Evolutionary conservation across 2,888 invertebrate genomes (phyloP), one percentile per base, ranked within the genome.

Genomic region (Melangyna quadrimaculata): DNA sequence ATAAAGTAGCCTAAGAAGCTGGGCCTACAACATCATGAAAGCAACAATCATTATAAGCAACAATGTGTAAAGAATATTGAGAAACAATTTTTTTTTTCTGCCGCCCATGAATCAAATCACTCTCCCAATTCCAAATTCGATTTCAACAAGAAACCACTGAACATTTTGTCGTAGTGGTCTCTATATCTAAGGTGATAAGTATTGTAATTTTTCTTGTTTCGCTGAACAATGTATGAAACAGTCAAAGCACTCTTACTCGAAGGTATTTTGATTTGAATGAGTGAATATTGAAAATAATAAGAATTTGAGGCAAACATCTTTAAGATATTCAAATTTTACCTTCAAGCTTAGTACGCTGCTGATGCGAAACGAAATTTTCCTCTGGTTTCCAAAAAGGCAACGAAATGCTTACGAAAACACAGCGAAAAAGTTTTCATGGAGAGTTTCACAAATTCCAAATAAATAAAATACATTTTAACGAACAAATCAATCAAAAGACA

Each of bases 81-180:
- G 65, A 81, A 81, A 81, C 81, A n/a, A 79, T 48, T 67, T 24
- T 24, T 2, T 51, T 48, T 67, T 24, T 24, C 1, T 51, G 65
- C 59, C 75, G 71, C 84, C 80, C 75, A 80, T 84, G 80, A 84
- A 80, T 84, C 71, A 80, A 84, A 80, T 84, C 71, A 80, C 55
- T 70, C 37, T 32, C 6, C 40, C 69, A 61, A 48, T 61, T 14
- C 53, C 37, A 79, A 79, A 79, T 71, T 59, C 29, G 51, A 69
- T 70, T 57, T 35, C 71, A 71, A 79, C 71, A 71, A 79, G 65
- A 65, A 79, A 79, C 74, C 80, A 72, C 35, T 79, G 71, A 79
- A 27, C 75, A 80, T 84, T 84, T 71, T 79, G 79, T 55, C 35
- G 29, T 22, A 22, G 8, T 40, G 12, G 37, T 17, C 43, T 45